Percentiles rank a stretch among this genome's conserved stretches.
Conservation (phyloP, 2,797 vertebrate genomes). For the Microhierax caerulescens region DNA sequence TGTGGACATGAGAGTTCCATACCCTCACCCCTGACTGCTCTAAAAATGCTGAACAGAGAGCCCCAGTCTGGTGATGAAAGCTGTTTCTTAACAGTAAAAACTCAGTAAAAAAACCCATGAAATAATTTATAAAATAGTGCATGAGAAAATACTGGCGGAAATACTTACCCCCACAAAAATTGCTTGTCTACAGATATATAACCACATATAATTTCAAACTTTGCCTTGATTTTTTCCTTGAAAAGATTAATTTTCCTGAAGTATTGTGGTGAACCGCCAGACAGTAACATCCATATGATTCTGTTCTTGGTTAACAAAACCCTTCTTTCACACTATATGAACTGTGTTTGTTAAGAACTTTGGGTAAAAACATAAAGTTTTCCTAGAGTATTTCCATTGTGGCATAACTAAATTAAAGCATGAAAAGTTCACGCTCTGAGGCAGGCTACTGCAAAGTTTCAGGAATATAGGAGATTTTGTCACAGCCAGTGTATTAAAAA, state of each 20-base stretch:
- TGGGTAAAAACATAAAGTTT: background rate
- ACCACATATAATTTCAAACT: background rate
- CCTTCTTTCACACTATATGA: background rate
- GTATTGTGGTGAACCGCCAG: background rate
- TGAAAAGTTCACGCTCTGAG: background rate
- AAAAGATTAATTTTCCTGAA: background rate
- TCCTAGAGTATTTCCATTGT: background rate
- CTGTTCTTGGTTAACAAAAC: background rate
- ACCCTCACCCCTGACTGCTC: constrained; percentile 71
- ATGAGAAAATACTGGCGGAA: constrained; percentile 15
- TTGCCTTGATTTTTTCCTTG: background rate
- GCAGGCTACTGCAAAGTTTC: background rate
- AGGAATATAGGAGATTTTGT: background rate
- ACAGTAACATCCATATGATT: background rate
- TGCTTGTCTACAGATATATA: background rate
- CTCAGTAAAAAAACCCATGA: constrained; percentile 56
- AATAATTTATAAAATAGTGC: constrained; percentile 9
- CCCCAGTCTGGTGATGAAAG: constrained; percentile 69
- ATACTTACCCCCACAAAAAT: background rate
- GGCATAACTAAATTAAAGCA: background rate
- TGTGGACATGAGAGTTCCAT: constrained; percentile 43
- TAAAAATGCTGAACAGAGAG: constrained; percentile 74
- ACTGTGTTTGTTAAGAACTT: background rate
- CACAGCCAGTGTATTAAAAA: background rate
- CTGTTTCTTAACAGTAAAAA: constrained; percentile 48